A percentile compares a stretch with the other conserved stretches of the same genome.
Evolutionary conservation across 2,797 vertebrate genomes (phyloP).

Genomic region (Mycteria americana): DNA sequence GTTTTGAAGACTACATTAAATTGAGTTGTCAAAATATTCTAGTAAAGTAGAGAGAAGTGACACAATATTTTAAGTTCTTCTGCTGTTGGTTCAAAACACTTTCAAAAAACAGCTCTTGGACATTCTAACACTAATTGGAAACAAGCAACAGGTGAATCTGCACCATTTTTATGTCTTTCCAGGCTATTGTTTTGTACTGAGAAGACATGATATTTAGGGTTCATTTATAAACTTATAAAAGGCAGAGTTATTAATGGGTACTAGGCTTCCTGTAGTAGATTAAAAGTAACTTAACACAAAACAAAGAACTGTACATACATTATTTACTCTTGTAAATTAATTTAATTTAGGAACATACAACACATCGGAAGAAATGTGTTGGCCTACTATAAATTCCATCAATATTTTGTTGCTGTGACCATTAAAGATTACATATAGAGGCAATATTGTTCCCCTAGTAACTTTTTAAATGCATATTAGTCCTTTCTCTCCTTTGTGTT

Average conservation of each 20-base stretch:
- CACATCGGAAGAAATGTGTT: background rate
- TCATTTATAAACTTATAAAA: background rate
- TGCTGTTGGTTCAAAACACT: background rate
- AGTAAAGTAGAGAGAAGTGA: background rate
- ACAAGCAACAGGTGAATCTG: background rate
- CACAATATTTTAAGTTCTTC: background rate
- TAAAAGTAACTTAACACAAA: background rate
- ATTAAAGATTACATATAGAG: background rate
- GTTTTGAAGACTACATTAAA: background rate
- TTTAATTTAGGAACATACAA: background rate
- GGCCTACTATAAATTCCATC: background rate
- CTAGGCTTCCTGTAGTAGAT: background rate
- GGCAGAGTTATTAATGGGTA: background rate
- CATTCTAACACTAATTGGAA: background rate
- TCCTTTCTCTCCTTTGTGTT: background rate
- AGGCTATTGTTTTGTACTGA: background rate
- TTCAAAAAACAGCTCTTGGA: background rate
- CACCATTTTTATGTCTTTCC: background rate
- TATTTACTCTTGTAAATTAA: background rate
- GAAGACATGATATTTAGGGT: background rate
- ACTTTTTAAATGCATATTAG: slow-evolving; percentile 23
- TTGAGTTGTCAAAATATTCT: background rate
- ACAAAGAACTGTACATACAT: background rate
- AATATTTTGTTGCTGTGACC: background rate
- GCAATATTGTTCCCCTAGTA: background rate